Base-by-base conservation (phyloP, 2,797 vertebrate genomes). In the Anniella stebbinsi region DNA sequence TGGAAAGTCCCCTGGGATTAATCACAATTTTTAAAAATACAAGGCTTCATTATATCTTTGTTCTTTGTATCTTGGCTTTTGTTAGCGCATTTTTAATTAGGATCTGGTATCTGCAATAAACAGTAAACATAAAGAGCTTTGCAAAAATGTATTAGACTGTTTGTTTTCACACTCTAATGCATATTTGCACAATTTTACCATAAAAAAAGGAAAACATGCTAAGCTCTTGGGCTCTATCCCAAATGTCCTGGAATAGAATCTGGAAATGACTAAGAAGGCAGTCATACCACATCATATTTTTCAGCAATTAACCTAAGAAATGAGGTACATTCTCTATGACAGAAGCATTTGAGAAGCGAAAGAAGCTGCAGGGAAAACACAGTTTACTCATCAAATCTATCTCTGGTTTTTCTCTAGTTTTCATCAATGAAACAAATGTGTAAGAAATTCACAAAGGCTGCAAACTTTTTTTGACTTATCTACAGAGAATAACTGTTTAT, bases 181-280 rank as follows among this genome's bases (percentile, higher is more conserved):
- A 97, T 98, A 98, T 98, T 98, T 98, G 97, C 97, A 98, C 97
- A 98, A 98, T 98, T 98, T 98, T 97, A 98, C 97, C 97, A 97
- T 98, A 97, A 97, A 98, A 98, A 98, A 98, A 97, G 97, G 96
- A 98, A 98, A 98, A 98, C 97, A 98, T 97, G 97, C 97, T 98
- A 98, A 98, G 97, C 97, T 98, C 97, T 97, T 98, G 97, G 97
- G 97, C 97, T 97, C 95, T 96, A 95, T 98, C 97, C 97, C 97
- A 98, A 98, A 98, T 97, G 97, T 98, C 97, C 97, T 98, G 97
- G 97, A 98, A 98, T 97, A 97, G 97, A 98, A 97, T 97, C 96
- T 0, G 93, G 97, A 97, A 98, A 97, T 97, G 97, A 97, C 97
- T 97, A 97, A 97, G 97, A 97, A 97, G 97, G 97, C 97, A 97